phyloP scores from a whole-genome alignment of 1,140 invertebrate species.

The Frieseomelitta varia region DNA sequence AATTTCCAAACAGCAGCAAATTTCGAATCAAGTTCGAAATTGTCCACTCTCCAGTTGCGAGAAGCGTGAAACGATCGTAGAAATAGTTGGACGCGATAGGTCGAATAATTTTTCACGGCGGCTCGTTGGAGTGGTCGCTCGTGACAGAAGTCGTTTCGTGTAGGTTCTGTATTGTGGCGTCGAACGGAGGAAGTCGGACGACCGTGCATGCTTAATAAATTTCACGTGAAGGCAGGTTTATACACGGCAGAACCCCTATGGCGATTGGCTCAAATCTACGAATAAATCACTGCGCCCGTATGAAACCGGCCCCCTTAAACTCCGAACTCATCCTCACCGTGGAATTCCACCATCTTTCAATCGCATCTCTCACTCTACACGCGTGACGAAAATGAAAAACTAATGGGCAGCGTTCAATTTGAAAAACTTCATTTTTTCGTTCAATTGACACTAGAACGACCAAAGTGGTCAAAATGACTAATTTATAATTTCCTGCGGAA shows the following conservation, averaged over 20 bases:
- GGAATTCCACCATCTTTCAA: constrained; percentile 6
- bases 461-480: too few relatives aligned
- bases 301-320: constrained; percentile 19
- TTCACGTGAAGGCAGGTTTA: constrained; percentile 41
- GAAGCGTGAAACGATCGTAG: constrained; percentile 15
- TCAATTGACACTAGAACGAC: too few relatives aligned
- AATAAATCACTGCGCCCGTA: constrained; percentile 54
- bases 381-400: neutral
- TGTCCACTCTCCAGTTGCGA: too few relatives aligned
- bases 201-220: constrained; percentile 46
- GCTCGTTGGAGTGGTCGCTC: constrained; percentile 22
- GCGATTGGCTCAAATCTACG: constrained; percentile 52
- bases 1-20: neutral
- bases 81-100: neutral
- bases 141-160: constrained; percentile 41
- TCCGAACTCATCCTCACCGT: constrained; percentile 13
- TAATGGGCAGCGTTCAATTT: neutral
- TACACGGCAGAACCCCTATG: constrained; percentile 47
- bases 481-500: too few relatives aligned
- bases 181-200: constrained; percentile 25
- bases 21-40: neutral
- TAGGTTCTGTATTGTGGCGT: constrained; percentile 40
- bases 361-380: neutral
- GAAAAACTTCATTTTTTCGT: neutral
- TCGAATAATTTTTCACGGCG: constrained; percentile 34